Evolutionary conservation across 92 coral and sea anemone genomes (phyloP).

Genomic region (Umimayanthus chanpuru): DNA sequence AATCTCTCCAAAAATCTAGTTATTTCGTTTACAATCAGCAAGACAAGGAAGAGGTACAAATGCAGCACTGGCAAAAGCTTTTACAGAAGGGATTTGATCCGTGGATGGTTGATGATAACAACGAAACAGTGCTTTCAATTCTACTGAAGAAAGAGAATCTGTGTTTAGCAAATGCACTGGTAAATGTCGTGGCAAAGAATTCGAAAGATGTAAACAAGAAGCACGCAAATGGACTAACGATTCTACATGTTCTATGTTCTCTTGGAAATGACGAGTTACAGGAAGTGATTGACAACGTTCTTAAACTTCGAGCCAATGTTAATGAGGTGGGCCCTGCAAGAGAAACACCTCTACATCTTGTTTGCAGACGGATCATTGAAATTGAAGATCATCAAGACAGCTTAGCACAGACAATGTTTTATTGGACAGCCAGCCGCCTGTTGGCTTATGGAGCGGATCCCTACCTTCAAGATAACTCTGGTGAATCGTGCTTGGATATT

Average conservation of each 20-base stretch:
- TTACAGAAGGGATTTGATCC: slow-evolving; percentile 37
- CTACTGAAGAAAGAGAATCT: not conserved
- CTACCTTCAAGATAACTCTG: not conserved
- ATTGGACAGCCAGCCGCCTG: slow-evolving; percentile 37
- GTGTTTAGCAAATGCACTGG: slow-evolving; percentile 9
- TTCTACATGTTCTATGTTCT: slow-evolving; percentile 31
- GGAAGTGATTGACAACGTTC: slow-evolving; percentile 33
- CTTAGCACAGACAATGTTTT: slow-evolving; percentile 15
- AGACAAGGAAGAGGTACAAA: not conserved
- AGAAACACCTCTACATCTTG: slow-evolving; percentile 34
- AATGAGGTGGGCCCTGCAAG: not conserved
- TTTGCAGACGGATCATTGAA: not conserved
- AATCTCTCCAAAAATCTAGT: slow-evolving; percentile 24
- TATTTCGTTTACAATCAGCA: not conserved
- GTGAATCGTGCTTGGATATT: slow-evolving; percentile 12
- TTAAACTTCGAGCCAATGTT: slow-evolving; percentile 27
- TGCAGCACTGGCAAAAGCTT: slow-evolving; percentile 34
- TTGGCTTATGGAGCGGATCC: slow-evolving; percentile 32
- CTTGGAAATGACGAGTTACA: slow-evolving; percentile 34
- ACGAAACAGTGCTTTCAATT: slow-evolving; percentile 26
- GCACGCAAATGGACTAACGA: slow-evolving; percentile 43
- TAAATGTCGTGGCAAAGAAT: not conserved
- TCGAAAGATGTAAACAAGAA: slow-evolving; percentile 29
- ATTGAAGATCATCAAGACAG: not conserved
- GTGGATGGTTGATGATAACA: slow-evolving; percentile 3